phyloP scores from a whole-genome alignment of 2,113 vertebrate genomes.

The Piprites chloris region DNA sequence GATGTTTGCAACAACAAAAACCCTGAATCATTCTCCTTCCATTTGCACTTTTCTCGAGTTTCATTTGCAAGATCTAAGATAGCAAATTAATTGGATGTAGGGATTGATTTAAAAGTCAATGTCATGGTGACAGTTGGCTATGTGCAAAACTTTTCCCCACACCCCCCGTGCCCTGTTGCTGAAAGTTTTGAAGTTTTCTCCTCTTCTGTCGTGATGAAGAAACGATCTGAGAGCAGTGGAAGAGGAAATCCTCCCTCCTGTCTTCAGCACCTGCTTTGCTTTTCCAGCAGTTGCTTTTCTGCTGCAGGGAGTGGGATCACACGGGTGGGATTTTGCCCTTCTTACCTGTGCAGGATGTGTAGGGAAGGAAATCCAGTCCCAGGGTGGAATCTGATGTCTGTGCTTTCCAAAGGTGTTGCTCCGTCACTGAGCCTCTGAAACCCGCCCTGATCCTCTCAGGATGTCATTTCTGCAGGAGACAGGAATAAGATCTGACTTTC shows the following conservation, averaged over 20 bases:
- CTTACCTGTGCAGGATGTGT: rapidly evolving
- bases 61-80: not conserved
- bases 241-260: not conserved
- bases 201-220: not conserved
- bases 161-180: not conserved
- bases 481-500: not conserved
- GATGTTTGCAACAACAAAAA: not conserved
- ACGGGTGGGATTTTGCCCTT: rapidly evolving
- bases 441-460: not conserved
- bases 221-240: not conserved
- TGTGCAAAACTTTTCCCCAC: not conserved
- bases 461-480: not conserved
- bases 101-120: not conserved
- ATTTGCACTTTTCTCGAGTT: not conserved
- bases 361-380: no score
- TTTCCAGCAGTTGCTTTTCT: not conserved
- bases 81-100: not conserved
- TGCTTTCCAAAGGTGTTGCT: not conserved
- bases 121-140: not conserved
- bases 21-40: not conserved
- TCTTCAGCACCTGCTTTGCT: not conserved
- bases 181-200: not conserved
- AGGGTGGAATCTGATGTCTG: no score
- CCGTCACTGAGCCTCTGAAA: not conserved
- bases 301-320: not conserved